Percentiles rank a stretch among this genome's conserved stretches.
These are phyloP conservation scores for Acanthopleura granulata DNA, from an alignment of 2,888 invertebrate species.

Conservation along the genomic window DNA sequence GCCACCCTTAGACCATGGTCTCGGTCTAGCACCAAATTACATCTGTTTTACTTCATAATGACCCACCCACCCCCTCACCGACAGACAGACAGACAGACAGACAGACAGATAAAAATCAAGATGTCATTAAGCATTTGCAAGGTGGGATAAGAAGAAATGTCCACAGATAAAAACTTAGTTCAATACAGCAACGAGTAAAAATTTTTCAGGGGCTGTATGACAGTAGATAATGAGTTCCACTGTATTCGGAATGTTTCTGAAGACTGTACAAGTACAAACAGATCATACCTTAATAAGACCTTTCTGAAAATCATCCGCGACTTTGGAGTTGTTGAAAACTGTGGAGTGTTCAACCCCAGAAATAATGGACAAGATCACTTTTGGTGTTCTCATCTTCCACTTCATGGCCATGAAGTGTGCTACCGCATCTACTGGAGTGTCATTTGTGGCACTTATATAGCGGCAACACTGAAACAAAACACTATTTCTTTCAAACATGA, in stretches of 20 bases:
- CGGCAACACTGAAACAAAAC: conserved; percentile 38
- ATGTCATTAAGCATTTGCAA: too few relatives aligned
- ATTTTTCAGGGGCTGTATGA: too few relatives aligned
- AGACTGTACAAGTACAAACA: background rate
- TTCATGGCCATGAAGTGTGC: conserved; percentile 48
- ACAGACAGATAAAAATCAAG: too few relatives aligned
- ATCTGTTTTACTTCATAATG: too few relatives aligned
- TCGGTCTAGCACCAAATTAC: too few relatives aligned
- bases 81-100: too few relatives aligned
- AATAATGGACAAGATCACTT: conserved; percentile 53
- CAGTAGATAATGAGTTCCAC: too few relatives aligned
- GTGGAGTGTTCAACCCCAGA: conserved; percentile 46
- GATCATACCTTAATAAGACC: conserved; percentile 52
- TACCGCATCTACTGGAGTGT: conserved; percentile 41
- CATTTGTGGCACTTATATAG: conserved; percentile 45
- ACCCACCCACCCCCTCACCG: too few relatives aligned
- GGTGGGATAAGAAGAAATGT: too few relatives aligned
- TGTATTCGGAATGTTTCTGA: too few relatives aligned
- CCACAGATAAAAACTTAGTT: background rate
- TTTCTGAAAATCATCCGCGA: conserved; percentile 55
- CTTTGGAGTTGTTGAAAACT: conserved; percentile 44
- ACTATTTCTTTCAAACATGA: background rate
- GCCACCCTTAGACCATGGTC: too few relatives aligned
- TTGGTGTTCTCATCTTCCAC: conserved; percentile 53
- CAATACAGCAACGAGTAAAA: too few relatives aligned